Base-by-base conservation (phyloP, 2,888 invertebrate genomes). In the Pterostichus madidus region DNA sequence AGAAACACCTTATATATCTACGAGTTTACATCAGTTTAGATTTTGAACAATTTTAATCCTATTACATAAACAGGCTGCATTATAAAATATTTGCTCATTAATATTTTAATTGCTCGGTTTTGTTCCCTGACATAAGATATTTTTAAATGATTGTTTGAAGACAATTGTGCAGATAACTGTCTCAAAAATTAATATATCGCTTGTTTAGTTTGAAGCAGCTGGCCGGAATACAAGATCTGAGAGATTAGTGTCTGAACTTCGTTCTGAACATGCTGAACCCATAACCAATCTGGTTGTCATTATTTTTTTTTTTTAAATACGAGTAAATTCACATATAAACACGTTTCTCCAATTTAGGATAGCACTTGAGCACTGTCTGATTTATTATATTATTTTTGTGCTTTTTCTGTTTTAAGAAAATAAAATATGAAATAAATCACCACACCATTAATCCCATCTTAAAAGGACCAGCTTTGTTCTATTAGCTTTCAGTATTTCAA, bases 331-430 rank as follows among this genome's bases (percentile, higher is more conserved):
- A 71, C 68, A 44, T 71, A 44, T 44, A 44, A 71, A 71, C 68
- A 71, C 68, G 68, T 71, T 71, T 71, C 68, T 71, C 68, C 68
- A 71, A 71, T 71, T 71, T 71, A 71, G 44, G n/a, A 8, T 10
- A 44, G 44, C 8, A 39, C 39, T 39, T 39, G 39, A 39, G 1
- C 39, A 6, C 15, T 71, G 15, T 71, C 44, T 71, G 44, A 71
- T 71, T 44, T 44, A 71, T 71, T 71, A 17, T 39, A n/a, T 17
- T 39, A 39, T 68, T 68, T 68, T 24, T 24, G 24, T 24, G 24
- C 24, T 24, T 24, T 24, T 24, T 24, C 24, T 24, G 24, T 24
- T 24, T 24, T 24, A 24, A 24, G 24, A 24, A 24, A 13, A 39
- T 39, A 39, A 5, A 7, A 39, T 39, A 39, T 39, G 5, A 39